phyloP scores from a whole-genome alignment of 2,113 vertebrate genomes.

The Leucoraja erinaceus region DNA sequence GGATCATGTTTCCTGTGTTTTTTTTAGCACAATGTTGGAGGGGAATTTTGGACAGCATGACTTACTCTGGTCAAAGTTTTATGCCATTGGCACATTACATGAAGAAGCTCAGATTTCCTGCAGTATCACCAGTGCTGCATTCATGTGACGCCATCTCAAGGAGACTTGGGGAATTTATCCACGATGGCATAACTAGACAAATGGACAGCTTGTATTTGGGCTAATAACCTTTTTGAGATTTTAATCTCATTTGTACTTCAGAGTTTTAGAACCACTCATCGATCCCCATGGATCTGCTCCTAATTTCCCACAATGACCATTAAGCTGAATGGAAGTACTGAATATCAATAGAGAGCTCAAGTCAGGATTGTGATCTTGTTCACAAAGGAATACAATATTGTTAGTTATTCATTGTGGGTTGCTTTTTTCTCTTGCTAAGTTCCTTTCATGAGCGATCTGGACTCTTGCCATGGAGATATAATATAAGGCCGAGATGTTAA shows the following conservation, averaged over 20 bases:
- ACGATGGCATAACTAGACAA: not conserved
- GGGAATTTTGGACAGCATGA: not conserved
- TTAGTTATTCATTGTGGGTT: not conserved
- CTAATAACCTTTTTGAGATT: not conserved
- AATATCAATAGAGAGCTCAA: not conserved
- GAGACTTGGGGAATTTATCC: not conserved
- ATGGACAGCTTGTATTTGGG: not conserved
- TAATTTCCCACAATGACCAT: not conserved
- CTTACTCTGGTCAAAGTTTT: not conserved
- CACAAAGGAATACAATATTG: not conserved
- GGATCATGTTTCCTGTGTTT: not conserved
- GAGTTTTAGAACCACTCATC: not conserved
- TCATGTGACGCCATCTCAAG: not conserved
- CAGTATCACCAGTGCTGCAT: not conserved
- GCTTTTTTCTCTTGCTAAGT: not conserved
- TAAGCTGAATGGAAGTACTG: not conserved
- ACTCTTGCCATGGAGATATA: not conserved
- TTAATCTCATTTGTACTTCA: not conserved
- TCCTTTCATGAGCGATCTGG: not conserved
- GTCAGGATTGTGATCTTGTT: not conserved
- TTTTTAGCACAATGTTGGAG: too few relatives aligned
- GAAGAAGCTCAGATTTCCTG: not conserved
- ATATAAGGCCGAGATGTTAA: not conserved
- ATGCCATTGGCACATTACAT: not conserved
- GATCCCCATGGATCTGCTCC: too few relatives aligned